Base-by-base conservation (phyloP, 1,140 invertebrate species). In the Campoletis sonorensis region DNA sequence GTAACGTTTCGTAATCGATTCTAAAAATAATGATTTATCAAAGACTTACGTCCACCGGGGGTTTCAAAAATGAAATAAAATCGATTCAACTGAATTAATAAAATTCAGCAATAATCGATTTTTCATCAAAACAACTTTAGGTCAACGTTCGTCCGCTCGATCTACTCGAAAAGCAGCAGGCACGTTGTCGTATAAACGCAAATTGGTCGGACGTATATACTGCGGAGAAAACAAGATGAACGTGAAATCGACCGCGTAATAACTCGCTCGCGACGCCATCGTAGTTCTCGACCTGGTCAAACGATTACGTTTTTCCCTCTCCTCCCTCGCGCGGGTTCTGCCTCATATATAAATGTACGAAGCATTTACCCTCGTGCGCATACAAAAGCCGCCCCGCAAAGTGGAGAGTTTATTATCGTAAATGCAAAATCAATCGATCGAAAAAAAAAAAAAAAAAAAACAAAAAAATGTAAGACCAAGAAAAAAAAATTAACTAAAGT, bases 161-260 rank as follows among this genome's bases (percentile, higher is more conserved):
- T 64, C 61, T 21, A 10, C 11, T 23, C 23, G 18, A 7, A 40
- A 45, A n/a, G n/a, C n/a, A n/a, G n/a, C 70, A 72, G 70, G 49
- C 21, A 40, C 61, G 61, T 45, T 23, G 33, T 7, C 21, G 33
- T 27, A n/a, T n/a, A n/a, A 54, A 54, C 23, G 54, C 30, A 54
- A 54, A 75, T 45, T 75, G 40, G 37, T 23, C 23, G 15, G 11
- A 30, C 23, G 45, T 21, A 27, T 23, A n/a, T 15, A 45, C 37
- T 75, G 10, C 8, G 23, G 13, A 58, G 21, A 54, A 49, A 27
- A 75, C 72, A 75, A 45, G 72, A 64, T 64, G 54, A 23, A 75
- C 27, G 45, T 75, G 72, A 45, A 30, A 75, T 75, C 72, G 72
- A 75, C 10, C 72, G 49, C 49, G 72, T 75, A 75, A 75, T 75